Conservation (phyloP, 2,797 vertebrate genomes). For the Limnodromus scolopaceus region DNA sequence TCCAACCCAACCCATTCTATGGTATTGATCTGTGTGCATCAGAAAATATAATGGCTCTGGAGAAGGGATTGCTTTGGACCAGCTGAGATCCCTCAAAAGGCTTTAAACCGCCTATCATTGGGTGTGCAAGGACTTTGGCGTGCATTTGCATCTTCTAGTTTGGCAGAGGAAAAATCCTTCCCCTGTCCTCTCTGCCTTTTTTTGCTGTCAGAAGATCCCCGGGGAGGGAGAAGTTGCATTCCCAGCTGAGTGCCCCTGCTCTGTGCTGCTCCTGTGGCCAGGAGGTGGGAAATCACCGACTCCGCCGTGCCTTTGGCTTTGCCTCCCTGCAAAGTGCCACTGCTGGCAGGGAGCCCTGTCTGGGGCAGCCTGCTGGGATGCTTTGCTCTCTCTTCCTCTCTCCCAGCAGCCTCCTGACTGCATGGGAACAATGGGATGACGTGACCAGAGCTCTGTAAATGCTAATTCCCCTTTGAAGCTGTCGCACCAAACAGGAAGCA, state of each 20-base stretch:
- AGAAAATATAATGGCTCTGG: background rate
- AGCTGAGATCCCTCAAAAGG: background rate
- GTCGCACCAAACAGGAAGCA: background rate
- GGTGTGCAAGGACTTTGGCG: background rate
- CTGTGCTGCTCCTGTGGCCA: fast-evolving
- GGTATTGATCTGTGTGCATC: background rate
- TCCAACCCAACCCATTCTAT: too few relatives aligned
- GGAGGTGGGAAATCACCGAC: background rate
- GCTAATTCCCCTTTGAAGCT: background rate
- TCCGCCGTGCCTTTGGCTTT: background rate
- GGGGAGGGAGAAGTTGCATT: background rate
- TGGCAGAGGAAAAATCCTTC: background rate
- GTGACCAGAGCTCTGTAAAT: background rate
- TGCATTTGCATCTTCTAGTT: background rate
- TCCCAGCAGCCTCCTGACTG: background rate
- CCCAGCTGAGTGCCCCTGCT: background rate
- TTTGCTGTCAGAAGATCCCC: background rate
- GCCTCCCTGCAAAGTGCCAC: background rate
- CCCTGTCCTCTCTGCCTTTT: background rate
- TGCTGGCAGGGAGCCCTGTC: background rate
- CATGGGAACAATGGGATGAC: constrained; percentile 19
- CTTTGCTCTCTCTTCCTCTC: constrained; percentile 1
- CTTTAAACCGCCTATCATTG: background rate
- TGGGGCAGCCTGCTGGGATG: background rate
- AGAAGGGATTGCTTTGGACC: background rate